Percentiles rank a stretch among this genome's conserved stretches.
Evolutionary conservation across 2,888 invertebrate genomes (phyloP).

Genomic region (Steinernema carpocapsae): DNA sequence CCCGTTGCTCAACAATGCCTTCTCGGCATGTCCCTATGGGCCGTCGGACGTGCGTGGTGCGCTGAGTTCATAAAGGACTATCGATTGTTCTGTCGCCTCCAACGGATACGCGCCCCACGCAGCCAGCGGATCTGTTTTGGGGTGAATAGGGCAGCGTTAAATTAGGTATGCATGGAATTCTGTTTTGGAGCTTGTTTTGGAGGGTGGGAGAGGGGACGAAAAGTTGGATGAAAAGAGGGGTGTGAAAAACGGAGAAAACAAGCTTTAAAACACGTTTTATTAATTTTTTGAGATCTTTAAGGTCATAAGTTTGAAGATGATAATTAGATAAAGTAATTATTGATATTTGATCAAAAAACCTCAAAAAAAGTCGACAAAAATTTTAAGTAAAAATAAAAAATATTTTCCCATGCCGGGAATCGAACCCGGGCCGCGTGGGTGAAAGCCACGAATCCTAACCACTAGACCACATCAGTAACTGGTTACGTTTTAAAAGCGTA

Average conservation of each 20-base stretch:
- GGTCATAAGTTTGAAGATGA: too few species aligned
- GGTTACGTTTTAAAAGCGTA: too few species aligned
- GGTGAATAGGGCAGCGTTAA: neutral
- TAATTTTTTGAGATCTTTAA: too few species aligned
- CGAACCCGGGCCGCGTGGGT: slow-evolving; percentile 49
- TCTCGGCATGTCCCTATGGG: slow-evolving; percentile 20
- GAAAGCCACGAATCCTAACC: slow-evolving; percentile 57
- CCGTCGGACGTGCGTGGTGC: neutral
- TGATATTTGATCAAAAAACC: too few species aligned
- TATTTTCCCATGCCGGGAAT: slow-evolving; percentile 43
- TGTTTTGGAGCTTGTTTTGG: neutral
- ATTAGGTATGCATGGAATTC: neutral
- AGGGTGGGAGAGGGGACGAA: too few species aligned
- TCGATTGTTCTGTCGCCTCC: slow-evolving; percentile 8
- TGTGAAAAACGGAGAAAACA: too few species aligned
- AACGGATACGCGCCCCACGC: slow-evolving; percentile 18
- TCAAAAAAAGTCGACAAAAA: too few species aligned
- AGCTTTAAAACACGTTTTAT: too few species aligned
- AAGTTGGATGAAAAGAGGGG: too few species aligned
- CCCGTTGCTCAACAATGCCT: slow-evolving; percentile 1
- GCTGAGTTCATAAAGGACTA: slow-evolving; percentile 24
- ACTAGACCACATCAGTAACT: slow-evolving; percentile 58
- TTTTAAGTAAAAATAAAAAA: too few species aligned
- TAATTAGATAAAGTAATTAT: too few species aligned
- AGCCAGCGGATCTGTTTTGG: neutral